Conservation (phyloP, 2,888 invertebrate species). For the Asteroscopus sphinx region DNA sequence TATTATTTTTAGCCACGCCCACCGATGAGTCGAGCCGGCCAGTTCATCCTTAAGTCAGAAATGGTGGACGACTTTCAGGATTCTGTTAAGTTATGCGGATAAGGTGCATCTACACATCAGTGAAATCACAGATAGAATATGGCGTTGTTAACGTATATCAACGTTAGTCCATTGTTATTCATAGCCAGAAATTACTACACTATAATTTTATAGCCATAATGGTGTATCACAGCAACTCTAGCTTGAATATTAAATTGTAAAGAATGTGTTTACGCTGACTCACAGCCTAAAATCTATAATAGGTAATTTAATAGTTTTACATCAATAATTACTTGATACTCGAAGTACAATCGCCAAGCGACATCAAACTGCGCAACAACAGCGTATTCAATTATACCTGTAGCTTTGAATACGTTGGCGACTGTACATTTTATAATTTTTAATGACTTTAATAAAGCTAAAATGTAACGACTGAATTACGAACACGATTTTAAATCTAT, state of each 20-base stretch:
- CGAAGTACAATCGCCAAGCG: conserved; percentile 60
- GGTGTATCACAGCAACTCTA: conserved; percentile 90
- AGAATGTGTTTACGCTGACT: conserved; percentile 85
- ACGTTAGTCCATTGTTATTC: conserved; percentile 65
- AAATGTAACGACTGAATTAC: conserved; percentile 77
- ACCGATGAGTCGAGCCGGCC: too few relatives aligned
- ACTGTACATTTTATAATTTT: conserved; percentile 54
- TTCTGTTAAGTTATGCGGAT: conserved; percentile 53
- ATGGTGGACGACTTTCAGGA: conserved; percentile 47
- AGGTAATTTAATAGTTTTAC: conserved; percentile 75
- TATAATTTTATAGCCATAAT: conserved; percentile 85
- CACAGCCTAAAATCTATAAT: conserved; percentile 87
- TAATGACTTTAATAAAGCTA: conserved; percentile 71
- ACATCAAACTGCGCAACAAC: conserved; percentile 16
- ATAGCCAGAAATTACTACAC: conserved; percentile 81
- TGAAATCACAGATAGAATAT: conserved; percentile 83
- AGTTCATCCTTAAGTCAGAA: too few relatives aligned
- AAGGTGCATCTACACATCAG: conserved; percentile 75
- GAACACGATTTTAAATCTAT: conserved; percentile 80
- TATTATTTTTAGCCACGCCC: too few relatives aligned
- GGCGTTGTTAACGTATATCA: conserved; percentile 66
- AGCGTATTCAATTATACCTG: conserved; percentile 34
- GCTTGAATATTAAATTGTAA: conserved; percentile 87
- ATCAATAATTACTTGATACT: conserved; percentile 77
- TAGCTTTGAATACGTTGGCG: conserved; percentile 47